Evolutionary conservation across 2,888 invertebrate species (phyloP), one percentile per base, ranked within the genome.

Genomic region (Ellobium chinense): DNA sequence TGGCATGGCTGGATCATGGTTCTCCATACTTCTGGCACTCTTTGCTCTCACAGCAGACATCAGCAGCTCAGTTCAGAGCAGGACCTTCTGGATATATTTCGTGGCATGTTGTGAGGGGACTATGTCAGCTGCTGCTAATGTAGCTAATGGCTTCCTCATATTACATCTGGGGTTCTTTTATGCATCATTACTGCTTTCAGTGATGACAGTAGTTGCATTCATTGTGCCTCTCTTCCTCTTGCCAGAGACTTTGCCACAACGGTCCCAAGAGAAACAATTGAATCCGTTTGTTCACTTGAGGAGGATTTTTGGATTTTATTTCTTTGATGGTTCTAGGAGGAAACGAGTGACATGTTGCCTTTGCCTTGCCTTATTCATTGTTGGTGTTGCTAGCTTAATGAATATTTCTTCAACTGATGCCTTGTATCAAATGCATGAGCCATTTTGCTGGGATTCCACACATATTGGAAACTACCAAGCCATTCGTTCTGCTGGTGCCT

Each of bases 401-500:
- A 76, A 79, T 56, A n/a, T 65, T 9, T 27, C 46, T 54, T 18
- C 66, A 4, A 14, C 80, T 4, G 79, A 80, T 34, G 56, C 72
- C 24, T 34, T 79, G 31, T 82, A 72, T 34, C 60, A 56, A 56
- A 60, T 82, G 65, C 68, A 75, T 31, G 12, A 56, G 3, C 82
- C 82, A 0, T 72, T 82, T 39, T 82, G 82, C 66, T 82, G 82
- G 82, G 62, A 72, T 27, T 73, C 82, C 7, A 36, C 37, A 18
- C 29, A 73, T 66, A 79, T 80, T 27, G 82, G 82, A 7, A 12
- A 76, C 58, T 82, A 76, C 65, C 31, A 9, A 7, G 82, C 79
- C 5, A 14, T 80, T 29, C 63, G 79, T 24, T 0, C 58, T 14
- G 76, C 66, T n/a, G 76, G 76, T n/a, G 34, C 54, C 1, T 14